phyloP scores from a whole-genome alignment of 1,140 invertebrate species.

The Chrysomallon squamiferum region DNA sequence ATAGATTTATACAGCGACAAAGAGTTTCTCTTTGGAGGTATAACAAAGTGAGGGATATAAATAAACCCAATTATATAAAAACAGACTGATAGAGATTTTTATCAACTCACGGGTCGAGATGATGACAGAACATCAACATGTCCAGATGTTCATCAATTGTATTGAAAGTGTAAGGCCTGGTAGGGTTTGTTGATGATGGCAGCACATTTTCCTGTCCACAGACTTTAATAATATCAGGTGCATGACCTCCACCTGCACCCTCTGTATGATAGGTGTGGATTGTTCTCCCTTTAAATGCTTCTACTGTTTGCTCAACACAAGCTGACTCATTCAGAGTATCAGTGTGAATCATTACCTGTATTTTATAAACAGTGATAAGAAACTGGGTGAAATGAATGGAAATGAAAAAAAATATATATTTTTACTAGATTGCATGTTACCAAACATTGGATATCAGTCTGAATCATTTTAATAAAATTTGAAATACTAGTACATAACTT shows the following conservation, averaged over 20 bases:
- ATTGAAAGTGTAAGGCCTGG: constrained; percentile 58
- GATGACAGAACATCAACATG: constrained; percentile 63
- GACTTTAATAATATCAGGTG: constrained; percentile 60
- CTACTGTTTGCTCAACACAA: constrained; percentile 59
- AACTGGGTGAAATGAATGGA: background rate
- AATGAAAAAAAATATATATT: no score
- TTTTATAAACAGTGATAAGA: background rate
- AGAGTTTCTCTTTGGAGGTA: no score
- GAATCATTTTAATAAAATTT: no score
- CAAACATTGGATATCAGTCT: no score
- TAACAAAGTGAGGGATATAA: no score
- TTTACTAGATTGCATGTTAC: no score
- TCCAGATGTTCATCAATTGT: constrained; percentile 62
- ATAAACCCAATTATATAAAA: no score
- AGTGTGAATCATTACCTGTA: constrained; percentile 61
- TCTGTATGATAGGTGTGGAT: constrained; percentile 63
- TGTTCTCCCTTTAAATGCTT: constrained; percentile 53
- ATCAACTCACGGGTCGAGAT: constrained; percentile 60
- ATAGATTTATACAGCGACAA: no score
- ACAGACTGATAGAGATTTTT: no score
- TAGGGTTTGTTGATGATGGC: constrained; percentile 62
- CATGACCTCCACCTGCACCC: constrained; percentile 61
- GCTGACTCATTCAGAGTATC: constrained; percentile 63
- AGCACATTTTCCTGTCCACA: constrained; percentile 54
- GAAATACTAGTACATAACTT: no score